Percentiles rank a stretch among this genome's conserved stretches.
Evolutionary conservation across 2,113 vertebrate species (phyloP).

Genomic region (Tupaia tana): DNA sequence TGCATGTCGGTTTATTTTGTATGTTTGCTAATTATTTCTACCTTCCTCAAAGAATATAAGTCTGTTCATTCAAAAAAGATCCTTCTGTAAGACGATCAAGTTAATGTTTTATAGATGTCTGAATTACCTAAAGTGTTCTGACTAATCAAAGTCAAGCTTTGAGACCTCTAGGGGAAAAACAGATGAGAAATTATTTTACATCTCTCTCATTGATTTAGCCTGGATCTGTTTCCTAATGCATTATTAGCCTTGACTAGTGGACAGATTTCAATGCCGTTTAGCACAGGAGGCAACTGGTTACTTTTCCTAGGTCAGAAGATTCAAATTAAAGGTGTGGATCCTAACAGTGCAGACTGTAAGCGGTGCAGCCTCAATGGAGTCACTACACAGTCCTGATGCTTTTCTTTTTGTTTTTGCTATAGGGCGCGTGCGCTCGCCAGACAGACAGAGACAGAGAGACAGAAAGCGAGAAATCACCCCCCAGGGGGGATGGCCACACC

Average conservation of each 20-base stretch:
- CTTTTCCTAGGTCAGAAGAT: neutral
- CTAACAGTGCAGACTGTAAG: neutral
- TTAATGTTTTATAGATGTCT: neutral
- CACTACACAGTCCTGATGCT: neutral
- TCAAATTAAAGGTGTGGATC: neutral
- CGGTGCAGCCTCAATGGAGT: neutral
- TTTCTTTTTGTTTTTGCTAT: too few species aligned
- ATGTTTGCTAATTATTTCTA: neutral
- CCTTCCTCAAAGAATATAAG: neutral
- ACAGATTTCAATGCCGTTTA: neutral
- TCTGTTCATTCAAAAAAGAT: neutral
- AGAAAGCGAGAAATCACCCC: too few species aligned
- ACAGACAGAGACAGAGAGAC: too few species aligned
- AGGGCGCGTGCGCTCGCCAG: too few species aligned
- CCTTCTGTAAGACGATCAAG: neutral
- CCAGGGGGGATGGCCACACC: too few species aligned
- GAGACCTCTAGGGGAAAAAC: neutral
- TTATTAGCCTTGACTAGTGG: neutral
- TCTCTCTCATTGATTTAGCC: neutral
- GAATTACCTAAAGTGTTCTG: neutral
- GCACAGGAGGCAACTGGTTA: neutral
- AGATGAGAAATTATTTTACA: neutral
- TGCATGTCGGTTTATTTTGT: neutral
- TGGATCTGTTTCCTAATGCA: neutral
- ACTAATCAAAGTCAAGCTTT: constrained; percentile 9